Base-by-base conservation (phyloP, 2,888 invertebrate species). In the Dynastes maya region DNA sequence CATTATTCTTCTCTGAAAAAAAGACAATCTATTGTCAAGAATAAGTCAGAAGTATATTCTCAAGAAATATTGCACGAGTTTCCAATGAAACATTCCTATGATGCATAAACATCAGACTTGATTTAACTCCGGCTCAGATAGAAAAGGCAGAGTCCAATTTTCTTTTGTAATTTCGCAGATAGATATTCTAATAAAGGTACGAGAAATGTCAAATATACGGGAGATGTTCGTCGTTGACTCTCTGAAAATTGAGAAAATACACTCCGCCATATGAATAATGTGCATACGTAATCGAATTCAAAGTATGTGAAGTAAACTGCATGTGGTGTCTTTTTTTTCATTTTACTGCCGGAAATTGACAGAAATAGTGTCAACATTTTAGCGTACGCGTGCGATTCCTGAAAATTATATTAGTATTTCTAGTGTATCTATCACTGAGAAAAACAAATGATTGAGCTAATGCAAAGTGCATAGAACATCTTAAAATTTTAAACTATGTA, bases 31-130 rank as follows among this genome's bases (percentile, higher is more conserved):
- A 55, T 55, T 55, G n/a, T 55, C n/a, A n/a, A 55, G 6, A 55
- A n/a, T 55, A 55, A 55, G 13, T 3, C 22, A 55, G 22, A 16
- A 55, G n/a, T 55, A 55, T 55, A 55, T n/a, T 55, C 55, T 55
- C 55, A 16, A 55, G 55, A 70, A 16, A 29, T 32, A 16, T 55
- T 11, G n/a, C 9, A 55, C n/a, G 55, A 63, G 63, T 32, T 58
- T 40, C 16, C 11, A 1, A 58, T 22, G 58, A 72, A 58, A 58
- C 29, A 61, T 58, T 72, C 58, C 51, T 5, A 8, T 9, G 58
- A 32, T 58, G 37, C 22, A 58, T 55, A 72, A 72, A 72, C 58
- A 58, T 72, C 72, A 72, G 72, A 72, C 58, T 72, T 58, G 55
- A 72, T 72, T 72, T 72, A 58, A 58, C 22, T 37, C 58, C 37